phyloP scores from a whole-genome alignment of 1,140 invertebrate species.

The Papilio polyxenes region DNA sequence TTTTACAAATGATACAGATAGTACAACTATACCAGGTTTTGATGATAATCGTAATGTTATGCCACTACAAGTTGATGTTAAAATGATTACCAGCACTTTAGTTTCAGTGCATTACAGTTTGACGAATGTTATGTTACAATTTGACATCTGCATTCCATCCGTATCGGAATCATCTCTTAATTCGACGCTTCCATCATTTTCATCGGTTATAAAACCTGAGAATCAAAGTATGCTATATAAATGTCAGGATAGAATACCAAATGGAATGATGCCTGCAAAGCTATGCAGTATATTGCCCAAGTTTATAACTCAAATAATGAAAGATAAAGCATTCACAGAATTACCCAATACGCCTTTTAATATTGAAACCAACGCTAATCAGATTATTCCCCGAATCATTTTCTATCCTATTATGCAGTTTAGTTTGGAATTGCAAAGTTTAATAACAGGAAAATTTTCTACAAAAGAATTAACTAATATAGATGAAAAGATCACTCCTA shows the following conservation, averaged over 20 bases:
- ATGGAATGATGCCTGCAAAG: constrained; percentile 66
- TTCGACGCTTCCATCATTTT: constrained; percentile 45
- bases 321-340: constrained; percentile 36
- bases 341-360: not conserved
- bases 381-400: constrained; percentile 42
- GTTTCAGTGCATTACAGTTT: constrained; percentile 64
- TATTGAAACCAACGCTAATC: constrained; percentile 41
- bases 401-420: constrained; percentile 10
- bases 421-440: not conserved
- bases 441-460: not conserved
- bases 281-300: constrained; percentile 66
- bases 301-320: constrained; percentile 56
- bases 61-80: constrained; percentile 49
- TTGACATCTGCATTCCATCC: constrained; percentile 60
- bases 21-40: constrained; percentile 59
- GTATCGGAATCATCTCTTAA: constrained; percentile 37
- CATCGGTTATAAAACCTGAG: constrained; percentile 49
- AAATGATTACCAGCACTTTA: constrained; percentile 61
- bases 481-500: not conserved
- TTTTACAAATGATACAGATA: constrained; percentile 38
- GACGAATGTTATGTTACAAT: constrained; percentile 65
- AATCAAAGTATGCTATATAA: constrained; percentile 62
- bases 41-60: constrained; percentile 51
- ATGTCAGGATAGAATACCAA: constrained; percentile 62
- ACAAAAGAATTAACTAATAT: not conserved